Base-by-base conservation (phyloP, 2,888 invertebrate species). In the Perizoma affinitatum region DNA sequence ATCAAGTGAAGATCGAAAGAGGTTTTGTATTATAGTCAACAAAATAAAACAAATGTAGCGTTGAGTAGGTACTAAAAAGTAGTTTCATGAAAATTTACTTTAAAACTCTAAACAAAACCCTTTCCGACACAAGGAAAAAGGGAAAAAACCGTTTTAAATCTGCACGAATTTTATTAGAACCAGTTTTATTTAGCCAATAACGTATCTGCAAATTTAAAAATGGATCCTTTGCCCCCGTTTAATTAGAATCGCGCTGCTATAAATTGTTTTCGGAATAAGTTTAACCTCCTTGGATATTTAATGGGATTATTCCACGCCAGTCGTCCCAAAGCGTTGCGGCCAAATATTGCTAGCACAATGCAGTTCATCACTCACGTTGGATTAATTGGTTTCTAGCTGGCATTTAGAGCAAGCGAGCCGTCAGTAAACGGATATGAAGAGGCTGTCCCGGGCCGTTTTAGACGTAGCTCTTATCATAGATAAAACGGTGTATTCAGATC, bases 371-470 rank as follows among this genome's bases (percentile, higher is more conserved):
- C 70, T 80, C 78, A 73, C 64, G 74, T 71, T 74, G 73, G 75
- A 78, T 78, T 80, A 82, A 82, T 83, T 79, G 80, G 78, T 82
- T 80, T 67, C 71, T 72, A 69, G 74, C 68, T 46, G 58, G 70
- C 72, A 72, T 73, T 75, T 72, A 72, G 72, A 71, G 71, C 73
- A 76, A 76, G 77, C 77, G 78, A 36, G 78, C 76, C 76, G 78
- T 82, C 82, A 82, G 76, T 76, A 72, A 73, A 68, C 72, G 75
- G 78, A 80, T 80, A 78, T 79, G 75, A 76, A 75, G 74, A 75
- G 73, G 68, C 69, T 69, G 70, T 65, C 65, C 63, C 60, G 63
- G 63, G 65, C 56, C 59, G 58, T 54, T 54, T 58, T 42, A 58
- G 63, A 62, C 67, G 66, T 61, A 43, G 49, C 58, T 51, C 51